Evolutionary conservation across 2,797 vertebrate species (phyloP).

Genomic region (Crenuchus spilurus): DNA sequence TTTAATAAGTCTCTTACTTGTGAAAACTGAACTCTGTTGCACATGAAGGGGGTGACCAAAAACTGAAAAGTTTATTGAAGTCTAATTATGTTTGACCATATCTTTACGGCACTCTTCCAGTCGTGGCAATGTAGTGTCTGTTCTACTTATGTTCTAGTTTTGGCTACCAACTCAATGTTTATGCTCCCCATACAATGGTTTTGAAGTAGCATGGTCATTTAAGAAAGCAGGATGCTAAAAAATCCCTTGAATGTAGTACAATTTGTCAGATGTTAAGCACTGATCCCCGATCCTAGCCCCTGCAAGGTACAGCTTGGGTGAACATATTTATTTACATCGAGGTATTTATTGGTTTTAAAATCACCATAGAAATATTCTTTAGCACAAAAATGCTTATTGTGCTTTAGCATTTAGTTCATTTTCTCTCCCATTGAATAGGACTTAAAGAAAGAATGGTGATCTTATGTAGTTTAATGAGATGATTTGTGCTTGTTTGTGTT

Average conservation of each 20-base stretch:
- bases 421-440: not conserved
- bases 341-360: constrained; percentile 41
- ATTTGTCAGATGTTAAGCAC: constrained; percentile 24
- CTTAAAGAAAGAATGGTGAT: not conserved
- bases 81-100: not conserved
- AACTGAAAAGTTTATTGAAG: not conserved
- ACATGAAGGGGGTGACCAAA: not conserved
- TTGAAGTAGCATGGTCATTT: constrained; percentile 9
- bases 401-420: constrained; percentile 16
- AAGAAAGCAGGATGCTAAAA: not conserved
- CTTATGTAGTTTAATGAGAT: not conserved
- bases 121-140: not conserved
- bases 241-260: not conserved
- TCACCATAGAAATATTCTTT: constrained; percentile 11
- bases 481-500: not conserved
- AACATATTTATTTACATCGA: constrained; percentile 26
- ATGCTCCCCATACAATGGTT: not conserved
- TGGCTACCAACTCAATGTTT: not conserved
- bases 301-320: not conserved
- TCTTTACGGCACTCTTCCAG: not conserved
- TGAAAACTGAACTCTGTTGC: not conserved
- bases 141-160: not conserved
- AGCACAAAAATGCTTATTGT: constrained; percentile 10
- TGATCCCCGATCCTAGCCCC: not conserved
- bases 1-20: not conserved